Evolutionary conservation across 2,888 invertebrate species (phyloP).

Genomic region (Euphydryas editha): DNA sequence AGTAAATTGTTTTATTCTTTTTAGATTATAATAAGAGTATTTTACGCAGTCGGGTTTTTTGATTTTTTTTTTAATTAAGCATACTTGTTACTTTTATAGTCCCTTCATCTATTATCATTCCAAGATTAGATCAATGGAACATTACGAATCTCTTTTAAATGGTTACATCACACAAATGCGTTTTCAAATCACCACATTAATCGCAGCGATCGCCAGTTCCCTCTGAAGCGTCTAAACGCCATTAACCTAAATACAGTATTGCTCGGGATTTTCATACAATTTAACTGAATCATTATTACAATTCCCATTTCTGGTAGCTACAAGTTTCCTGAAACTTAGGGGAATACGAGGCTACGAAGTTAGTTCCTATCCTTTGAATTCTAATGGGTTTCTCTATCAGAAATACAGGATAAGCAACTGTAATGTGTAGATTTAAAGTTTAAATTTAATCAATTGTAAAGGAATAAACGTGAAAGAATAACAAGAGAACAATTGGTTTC

Average conservation of each 20-base stretch:
- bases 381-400: conserved; percentile 27
- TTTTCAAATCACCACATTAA: conserved; percentile 22
- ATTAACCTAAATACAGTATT: conserved; percentile 35
- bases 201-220: conserved; percentile 23
- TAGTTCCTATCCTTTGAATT: conserved; percentile 34
- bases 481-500: conserved; percentile 31
- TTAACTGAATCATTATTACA: conserved; percentile 38
- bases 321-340: conserved; percentile 37
- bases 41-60: no score
- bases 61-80: no score
- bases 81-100: no score
- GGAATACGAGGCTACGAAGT: conserved; percentile 31
- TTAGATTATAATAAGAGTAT: no score
- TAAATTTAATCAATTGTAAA: conserved; percentile 23
- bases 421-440: conserved; percentile 25
- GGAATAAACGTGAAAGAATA: conserved; percentile 22
- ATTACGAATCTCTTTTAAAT: conserved; percentile 11
- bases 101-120: not conserved
- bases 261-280: conserved; percentile 36
- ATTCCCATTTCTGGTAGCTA: conserved; percentile 33
- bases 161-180: conserved; percentile 18
- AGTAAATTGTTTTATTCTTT: no score
- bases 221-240: conserved; percentile 28
- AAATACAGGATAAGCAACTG: conserved; percentile 25
- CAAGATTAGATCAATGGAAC: not conserved